phyloP scores from a whole-genome alignment of 2,888 invertebrate species.

The Nysson spinosus region DNA sequence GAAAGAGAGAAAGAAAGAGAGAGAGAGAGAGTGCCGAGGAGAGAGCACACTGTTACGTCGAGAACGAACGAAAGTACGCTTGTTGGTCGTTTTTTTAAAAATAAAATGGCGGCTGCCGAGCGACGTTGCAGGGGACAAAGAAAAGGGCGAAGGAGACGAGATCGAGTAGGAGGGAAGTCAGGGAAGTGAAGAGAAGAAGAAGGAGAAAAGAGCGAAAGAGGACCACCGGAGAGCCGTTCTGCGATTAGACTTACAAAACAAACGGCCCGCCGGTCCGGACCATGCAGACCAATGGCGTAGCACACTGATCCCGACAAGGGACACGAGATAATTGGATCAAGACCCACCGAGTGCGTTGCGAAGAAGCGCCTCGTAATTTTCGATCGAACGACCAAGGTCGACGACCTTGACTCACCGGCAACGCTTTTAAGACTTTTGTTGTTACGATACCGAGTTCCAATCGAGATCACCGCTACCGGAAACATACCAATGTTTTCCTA shows the following conservation, averaged over 20 bases:
- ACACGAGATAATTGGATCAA: conserved; percentile 77
- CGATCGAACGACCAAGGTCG: conserved; percentile 62
- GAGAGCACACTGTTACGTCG: conserved; percentile 51
- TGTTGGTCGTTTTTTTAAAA: conserved; percentile 69
- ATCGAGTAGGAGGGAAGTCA: conserved; percentile 27
- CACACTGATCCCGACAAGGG: conserved; percentile 74
- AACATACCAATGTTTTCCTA: too few relatives aligned
- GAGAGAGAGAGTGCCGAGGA: conserved; percentile 18
- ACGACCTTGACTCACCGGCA: conserved; percentile 56
- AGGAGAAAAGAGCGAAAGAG: conserved; percentile 63
- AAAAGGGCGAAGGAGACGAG: conserved; percentile 42
- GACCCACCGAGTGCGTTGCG: conserved; percentile 53
- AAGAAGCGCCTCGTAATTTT: conserved; percentile 62
- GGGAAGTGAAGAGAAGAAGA: conserved; percentile 34
- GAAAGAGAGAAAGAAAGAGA: not conserved
- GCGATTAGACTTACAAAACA: conserved; percentile 78
- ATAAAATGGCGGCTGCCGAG: conserved; percentile 74
- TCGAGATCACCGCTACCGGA: not conserved
- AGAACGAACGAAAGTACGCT: conserved; percentile 66
- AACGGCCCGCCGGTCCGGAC: conserved; percentile 73
- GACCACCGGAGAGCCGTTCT: conserved; percentile 76
- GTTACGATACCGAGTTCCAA: not conserved
- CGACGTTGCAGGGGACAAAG: conserved; percentile 56
- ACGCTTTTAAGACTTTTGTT: not conserved
- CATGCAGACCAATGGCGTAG: conserved; percentile 74